These are phyloP conservation scores for Tinea trinotella DNA, from an alignment of 2,888 invertebrate genomes.

Conservation along the genomic window DNA sequence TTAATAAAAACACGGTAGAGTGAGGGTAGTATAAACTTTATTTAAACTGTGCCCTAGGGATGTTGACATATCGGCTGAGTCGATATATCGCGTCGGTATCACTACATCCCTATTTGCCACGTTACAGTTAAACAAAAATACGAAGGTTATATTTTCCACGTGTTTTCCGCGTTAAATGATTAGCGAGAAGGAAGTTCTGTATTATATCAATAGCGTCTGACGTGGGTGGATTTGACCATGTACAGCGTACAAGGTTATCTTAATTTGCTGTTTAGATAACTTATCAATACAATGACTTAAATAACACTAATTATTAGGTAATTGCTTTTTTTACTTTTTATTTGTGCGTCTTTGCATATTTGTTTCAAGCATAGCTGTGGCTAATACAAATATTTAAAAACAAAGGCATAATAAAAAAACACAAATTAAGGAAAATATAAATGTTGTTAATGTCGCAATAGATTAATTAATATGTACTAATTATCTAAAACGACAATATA, in stretches of 20 bases:
- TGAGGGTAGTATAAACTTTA: too few species aligned
- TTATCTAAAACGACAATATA: background rate
- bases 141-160: slow-evolving; percentile 17
- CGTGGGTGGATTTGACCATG: slow-evolving; percentile 18
- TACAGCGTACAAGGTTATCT: slow-evolving; percentile 12
- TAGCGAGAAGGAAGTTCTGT: slow-evolving; percentile 15
- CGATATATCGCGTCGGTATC: too few species aligned
- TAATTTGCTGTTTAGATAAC: slow-evolving; percentile 17
- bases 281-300: slow-evolving; percentile 5
- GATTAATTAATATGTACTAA: background rate
- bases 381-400: background rate
- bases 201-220: slow-evolving; percentile 11
- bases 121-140: slow-evolving; percentile 13
- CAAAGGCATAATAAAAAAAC: background rate
- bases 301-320: slow-evolving; percentile 12
- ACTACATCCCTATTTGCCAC: too few species aligned
- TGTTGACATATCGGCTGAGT: too few species aligned
- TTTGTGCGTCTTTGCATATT: too few species aligned
- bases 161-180: slow-evolving; percentile 17
- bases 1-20: too few species aligned
- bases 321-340: background rate
- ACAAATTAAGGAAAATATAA: background rate
- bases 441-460: background rate
- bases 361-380: too few species aligned
- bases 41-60: too few species aligned